phyloP scores from a whole-genome alignment of 2,888 invertebrate species.

The Brachyopa scutellaris region DNA sequence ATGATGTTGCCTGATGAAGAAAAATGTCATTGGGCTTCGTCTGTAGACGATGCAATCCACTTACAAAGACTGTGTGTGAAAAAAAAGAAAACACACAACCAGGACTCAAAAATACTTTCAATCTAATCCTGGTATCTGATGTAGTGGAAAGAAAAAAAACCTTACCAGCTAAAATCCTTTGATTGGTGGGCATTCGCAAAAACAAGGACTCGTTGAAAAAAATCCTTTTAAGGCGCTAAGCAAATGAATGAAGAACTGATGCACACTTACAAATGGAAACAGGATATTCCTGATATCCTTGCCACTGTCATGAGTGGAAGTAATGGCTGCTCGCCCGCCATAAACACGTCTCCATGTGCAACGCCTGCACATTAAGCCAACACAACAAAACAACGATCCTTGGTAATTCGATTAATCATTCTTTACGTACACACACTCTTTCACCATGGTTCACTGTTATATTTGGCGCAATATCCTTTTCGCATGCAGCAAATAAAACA shows the following conservation, averaged over 20 bases:
- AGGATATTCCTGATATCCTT: conserved; percentile 58
- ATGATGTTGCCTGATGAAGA: conserved; percentile 66
- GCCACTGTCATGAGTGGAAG: conserved; percentile 68
- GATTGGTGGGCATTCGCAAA: conserved; percentile 68
- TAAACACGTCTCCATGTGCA: conserved; percentile 58
- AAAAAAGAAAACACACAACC: not conserved
- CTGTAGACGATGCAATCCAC: conserved; percentile 45
- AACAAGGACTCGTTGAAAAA: conserved; percentile 3
- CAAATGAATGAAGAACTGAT: conserved; percentile 53
- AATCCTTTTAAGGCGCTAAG: conserved; percentile 23
- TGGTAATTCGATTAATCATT: conserved; percentile 72
- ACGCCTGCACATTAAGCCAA: conserved; percentile 69
- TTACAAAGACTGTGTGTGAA: conserved; percentile 23
- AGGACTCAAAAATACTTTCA: conserved; percentile 51
- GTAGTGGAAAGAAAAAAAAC: conserved; percentile 53
- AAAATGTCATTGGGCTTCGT: conserved; percentile 62
- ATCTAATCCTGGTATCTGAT: conserved; percentile 67
- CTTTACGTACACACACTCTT: conserved; percentile 57
- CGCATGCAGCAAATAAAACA: conserved; percentile 42
- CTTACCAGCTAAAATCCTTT: conserved; percentile 60
- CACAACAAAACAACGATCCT: conserved; percentile 60
- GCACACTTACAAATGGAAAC: conserved; percentile 66
- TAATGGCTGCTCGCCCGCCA: conserved; percentile 58
- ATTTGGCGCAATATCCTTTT: conserved; percentile 69
- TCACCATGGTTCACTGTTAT: conserved; percentile 48